Percentiles rank a stretch among this genome's conserved stretches.
Evolutionary conservation across 2,797 vertebrate species (phyloP).

Genomic region (Esox lucius): DNA sequence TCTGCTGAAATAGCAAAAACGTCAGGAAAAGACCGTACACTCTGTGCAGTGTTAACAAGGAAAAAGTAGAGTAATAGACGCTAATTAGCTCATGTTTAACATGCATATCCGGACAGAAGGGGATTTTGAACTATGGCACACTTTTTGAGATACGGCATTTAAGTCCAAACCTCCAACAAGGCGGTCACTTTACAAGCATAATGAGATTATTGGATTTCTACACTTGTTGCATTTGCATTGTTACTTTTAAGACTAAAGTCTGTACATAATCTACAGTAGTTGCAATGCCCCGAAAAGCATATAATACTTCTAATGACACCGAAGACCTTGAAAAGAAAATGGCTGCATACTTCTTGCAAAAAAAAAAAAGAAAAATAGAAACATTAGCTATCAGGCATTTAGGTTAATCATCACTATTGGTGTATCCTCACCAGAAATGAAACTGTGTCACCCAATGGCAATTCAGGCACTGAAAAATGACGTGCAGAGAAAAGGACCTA

Average conservation of each 20-base stretch:
- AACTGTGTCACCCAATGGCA: not conserved
- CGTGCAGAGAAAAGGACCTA: not conserved
- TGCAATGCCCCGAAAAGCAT: conserved; percentile 6
- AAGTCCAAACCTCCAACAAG: conserved; percentile 29
- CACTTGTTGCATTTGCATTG: conserved; percentile 20
- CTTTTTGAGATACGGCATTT: conserved; percentile 33
- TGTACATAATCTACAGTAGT: conserved; percentile 10
- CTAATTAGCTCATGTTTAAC: conserved; percentile 46
- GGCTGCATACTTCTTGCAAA: not conserved
- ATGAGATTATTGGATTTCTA: conserved; percentile 39
- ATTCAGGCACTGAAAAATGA: not conserved
- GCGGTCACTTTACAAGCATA: conserved; percentile 27
- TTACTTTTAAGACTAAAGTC: conserved; percentile 26
- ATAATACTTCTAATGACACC: conserved; percentile 3
- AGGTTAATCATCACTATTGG: too few relatives aligned
- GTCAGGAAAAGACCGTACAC: conserved; percentile 29
- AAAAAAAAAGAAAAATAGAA: not conserved
- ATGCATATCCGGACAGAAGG: conserved; percentile 32
- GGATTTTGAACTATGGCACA: conserved; percentile 27
- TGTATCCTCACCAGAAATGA: not conserved
- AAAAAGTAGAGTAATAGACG: conserved; percentile 37
- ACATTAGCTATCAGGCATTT: not conserved
- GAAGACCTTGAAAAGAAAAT: conserved; percentile 7
- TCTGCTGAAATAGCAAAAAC: conserved; percentile 46
- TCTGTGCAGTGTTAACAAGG: conserved; percentile 45